Evolutionary conservation across 1,140 invertebrate species (phyloP).

Genomic region (Fopius arisanus): DNA sequence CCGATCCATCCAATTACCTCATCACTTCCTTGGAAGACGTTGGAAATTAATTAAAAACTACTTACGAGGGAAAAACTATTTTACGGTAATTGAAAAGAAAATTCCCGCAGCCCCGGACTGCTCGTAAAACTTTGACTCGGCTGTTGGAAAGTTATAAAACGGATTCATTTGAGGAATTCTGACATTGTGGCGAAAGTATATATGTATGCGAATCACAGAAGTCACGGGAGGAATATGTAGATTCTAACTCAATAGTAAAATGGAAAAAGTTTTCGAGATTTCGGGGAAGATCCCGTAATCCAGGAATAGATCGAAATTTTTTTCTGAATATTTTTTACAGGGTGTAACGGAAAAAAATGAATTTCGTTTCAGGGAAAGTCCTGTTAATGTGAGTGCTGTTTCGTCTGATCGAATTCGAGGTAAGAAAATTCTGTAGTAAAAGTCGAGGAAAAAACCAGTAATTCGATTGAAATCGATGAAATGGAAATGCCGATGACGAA

Average conservation of each 20-base stretch:
- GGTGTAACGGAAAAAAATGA: too few species aligned
- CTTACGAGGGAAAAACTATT: too few species aligned
- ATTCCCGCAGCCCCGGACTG: background rate
- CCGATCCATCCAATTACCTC: background rate
- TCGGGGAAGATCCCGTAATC: too few species aligned
- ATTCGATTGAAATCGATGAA: constrained; percentile 10
- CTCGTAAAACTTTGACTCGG: background rate
- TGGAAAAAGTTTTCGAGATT: too few species aligned
- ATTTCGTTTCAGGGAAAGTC: constrained; percentile 5
- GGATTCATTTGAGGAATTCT: background rate
- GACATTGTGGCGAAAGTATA: background rate
- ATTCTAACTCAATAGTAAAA: too few species aligned
- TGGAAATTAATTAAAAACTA: background rate
- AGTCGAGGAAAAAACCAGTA: background rate
- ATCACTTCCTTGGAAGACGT: background rate
- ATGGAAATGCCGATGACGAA: constrained; percentile 16
- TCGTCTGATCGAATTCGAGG: background rate
- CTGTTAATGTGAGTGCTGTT: background rate
- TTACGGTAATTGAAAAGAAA: background rate
- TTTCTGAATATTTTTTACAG: too few species aligned
- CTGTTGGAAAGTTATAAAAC: background rate
- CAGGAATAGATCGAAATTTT: too few species aligned
- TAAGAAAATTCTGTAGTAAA: background rate
- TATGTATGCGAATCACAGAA: background rate
- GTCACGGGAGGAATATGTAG: too few species aligned